A percentile compares a stretch with the other conserved stretches of the same genome.
These are phyloP conservation scores for Seriola aureovittata DNA, from an alignment of 2,113 vertebrate genomes.

Conservation along the genomic window DNA sequence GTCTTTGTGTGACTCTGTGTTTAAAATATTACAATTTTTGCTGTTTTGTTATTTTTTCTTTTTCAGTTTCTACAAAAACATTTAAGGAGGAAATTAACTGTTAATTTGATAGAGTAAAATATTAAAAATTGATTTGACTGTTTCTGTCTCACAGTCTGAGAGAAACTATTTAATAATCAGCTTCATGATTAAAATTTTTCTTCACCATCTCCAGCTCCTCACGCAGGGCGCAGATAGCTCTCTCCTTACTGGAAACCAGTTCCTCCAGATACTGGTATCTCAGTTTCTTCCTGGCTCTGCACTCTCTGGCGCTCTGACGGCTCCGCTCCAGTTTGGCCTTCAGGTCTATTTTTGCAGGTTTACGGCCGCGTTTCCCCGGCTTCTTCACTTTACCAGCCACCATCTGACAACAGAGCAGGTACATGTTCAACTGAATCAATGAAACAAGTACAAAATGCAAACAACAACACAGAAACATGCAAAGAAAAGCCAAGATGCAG, in stretches of 20 bases:
- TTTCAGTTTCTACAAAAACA: too few species aligned
- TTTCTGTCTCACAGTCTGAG: too few species aligned
- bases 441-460: not conserved
- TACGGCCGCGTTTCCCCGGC: conserved; percentile 95
- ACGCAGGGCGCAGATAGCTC: conserved; percentile 95
- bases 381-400: conserved; percentile 97
- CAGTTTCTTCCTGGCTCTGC: conserved; percentile 95
- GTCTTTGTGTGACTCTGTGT: too few species aligned
- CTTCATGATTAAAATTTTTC: too few species aligned
- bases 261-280: conserved; percentile 98
- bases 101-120: too few species aligned
- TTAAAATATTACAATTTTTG: too few species aligned
- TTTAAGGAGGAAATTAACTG: too few species aligned
- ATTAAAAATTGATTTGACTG: too few species aligned
- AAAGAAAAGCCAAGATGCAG: not conserved
- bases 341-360: conserved; percentile 97
- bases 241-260: conserved; percentile 95
- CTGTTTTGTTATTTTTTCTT: too few species aligned
- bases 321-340: conserved; percentile 98
- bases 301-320: conserved; percentile 96
- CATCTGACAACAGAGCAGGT: conserved; percentile 79
- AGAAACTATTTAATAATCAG: too few species aligned
- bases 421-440: not conserved
- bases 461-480: not conserved
- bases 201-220: conserved; percentile 98